These are phyloP conservation scores for Passer domesticus DNA, from an alignment of 2,113 vertebrate species.

Conservation along the genomic window DNA sequence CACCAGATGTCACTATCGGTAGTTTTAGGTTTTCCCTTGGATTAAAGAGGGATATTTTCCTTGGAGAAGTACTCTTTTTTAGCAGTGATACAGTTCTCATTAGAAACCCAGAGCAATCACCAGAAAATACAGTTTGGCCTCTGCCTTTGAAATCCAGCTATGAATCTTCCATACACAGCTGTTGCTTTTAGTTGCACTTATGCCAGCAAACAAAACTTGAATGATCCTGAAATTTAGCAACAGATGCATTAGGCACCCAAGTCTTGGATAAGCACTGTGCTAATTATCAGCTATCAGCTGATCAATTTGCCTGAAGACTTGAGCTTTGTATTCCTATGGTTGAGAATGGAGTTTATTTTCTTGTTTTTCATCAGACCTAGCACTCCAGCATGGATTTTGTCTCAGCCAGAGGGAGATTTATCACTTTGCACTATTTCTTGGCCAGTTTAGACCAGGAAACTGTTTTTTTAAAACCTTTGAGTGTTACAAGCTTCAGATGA, in stretches of 20 bases:
- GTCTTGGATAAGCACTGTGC: neutral
- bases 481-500: neutral
- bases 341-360: neutral
- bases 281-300: neutral
- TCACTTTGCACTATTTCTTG: neutral
- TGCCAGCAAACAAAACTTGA: neutral
- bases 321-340: neutral
- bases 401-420: neutral
- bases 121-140: neutral
- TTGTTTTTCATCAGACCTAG: neutral
- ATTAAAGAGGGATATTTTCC: neutral
- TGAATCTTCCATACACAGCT: neutral
- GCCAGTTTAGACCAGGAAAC: neutral
- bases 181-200: neutral
- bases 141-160: neutral
- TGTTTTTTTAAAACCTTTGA: neutral
- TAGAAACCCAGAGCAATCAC: neutral
- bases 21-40: neutral
- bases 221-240: neutral
- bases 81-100: neutral
- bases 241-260: neutral
- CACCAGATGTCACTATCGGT: conserved; percentile 37
- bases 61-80: neutral
- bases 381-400: neutral
- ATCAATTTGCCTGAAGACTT: neutral